Evolutionary conservation across 2,113 vertebrate species (phyloP), one percentile per base, ranked within the genome.

Genomic region (Dipodomys merriami): DNA sequence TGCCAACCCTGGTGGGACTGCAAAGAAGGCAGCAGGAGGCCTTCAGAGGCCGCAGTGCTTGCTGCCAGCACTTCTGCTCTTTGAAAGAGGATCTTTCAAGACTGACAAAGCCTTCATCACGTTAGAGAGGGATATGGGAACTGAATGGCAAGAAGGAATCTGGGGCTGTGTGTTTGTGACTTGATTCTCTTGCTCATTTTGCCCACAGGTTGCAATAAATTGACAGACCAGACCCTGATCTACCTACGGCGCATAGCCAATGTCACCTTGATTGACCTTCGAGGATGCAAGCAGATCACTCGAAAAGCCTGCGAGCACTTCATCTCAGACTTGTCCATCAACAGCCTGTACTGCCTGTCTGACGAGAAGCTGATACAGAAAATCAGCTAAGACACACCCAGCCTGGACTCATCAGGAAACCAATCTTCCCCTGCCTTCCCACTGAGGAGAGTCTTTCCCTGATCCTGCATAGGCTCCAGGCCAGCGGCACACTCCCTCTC

Each of bases 291-390:
- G 98, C 98, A 99, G 60, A 99, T 99, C 94, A 98, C 99, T 83
- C 98, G 99, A 83, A 98, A 99, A 97, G 99, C 99, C 95, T 99
- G 99, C 9, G 99, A 99, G 98, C 98, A 98, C 95, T 99, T 99
- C 97, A 99, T 99, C 98, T 99, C 99, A 29, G 99, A 99, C 98
- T 98, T 99, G 97, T 99, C 99, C 23, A 99, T 99, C 98, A 99
- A 99, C 97, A 98, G 98, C 94, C 99, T 99, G 97, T 99, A 99
- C 98, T 99, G 99, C 98, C 98, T 99, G 95, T 99, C 99, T 8
- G 99, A 99, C n/a, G 99, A 99, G 98, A 99, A 99, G 97, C 98
- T 99, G 97, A 99, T 99, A 97, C 99, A 99, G 98, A 99, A 99
- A 98, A 99, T 99, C 98, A 99, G 99, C 96, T 99, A 99, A 98